Conservation (phyloP, 2,888 invertebrate species). For the Agonum fuliginosum region DNA sequence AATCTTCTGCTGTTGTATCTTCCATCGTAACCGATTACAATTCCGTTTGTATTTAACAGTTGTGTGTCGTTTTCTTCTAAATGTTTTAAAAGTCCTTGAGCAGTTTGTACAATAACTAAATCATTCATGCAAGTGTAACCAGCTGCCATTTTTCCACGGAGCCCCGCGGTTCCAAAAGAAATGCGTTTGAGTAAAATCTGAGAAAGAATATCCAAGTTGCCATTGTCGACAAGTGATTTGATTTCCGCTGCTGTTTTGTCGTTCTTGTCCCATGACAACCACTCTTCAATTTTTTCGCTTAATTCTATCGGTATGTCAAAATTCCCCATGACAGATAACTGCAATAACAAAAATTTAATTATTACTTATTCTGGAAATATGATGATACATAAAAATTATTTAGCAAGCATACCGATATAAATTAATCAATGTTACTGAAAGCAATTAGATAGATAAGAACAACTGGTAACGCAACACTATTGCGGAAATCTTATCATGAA, state of each 20-base stretch:
- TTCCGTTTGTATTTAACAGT: constrained; percentile 79
- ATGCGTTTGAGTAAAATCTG: constrained; percentile 82
- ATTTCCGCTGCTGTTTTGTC: constrained; percentile 80
- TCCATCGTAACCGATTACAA: constrained; percentile 95
- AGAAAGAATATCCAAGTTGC: constrained; percentile 77
- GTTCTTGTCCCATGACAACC: constrained; percentile 87
- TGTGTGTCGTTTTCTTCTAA: constrained; percentile 77
- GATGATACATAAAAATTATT: neutral
- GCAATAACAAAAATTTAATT: constrained; percentile 19
- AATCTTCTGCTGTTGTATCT: constrained; percentile 94
- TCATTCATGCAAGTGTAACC: constrained; percentile 98
- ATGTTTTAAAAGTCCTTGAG: constrained; percentile 90
- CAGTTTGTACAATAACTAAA: constrained; percentile 94
- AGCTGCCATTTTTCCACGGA: constrained; percentile 93
- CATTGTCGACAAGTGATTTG: constrained; percentile 73
- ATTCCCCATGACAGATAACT: constrained; percentile 39
- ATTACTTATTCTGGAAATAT: neutral
- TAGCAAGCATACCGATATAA: neutral
- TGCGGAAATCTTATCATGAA: constrained; percentile 29
- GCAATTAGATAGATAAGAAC: constrained; percentile 10
- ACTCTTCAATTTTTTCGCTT: constrained; percentile 81
- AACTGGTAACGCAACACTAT: constrained; percentile 12
- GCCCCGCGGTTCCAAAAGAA: constrained; percentile 94
- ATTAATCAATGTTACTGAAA: constrained; percentile 28
- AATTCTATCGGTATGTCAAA: constrained; percentile 70